phyloP scores from a whole-genome alignment of 2,888 invertebrate species.

The Hanleya hanleyi region DNA sequence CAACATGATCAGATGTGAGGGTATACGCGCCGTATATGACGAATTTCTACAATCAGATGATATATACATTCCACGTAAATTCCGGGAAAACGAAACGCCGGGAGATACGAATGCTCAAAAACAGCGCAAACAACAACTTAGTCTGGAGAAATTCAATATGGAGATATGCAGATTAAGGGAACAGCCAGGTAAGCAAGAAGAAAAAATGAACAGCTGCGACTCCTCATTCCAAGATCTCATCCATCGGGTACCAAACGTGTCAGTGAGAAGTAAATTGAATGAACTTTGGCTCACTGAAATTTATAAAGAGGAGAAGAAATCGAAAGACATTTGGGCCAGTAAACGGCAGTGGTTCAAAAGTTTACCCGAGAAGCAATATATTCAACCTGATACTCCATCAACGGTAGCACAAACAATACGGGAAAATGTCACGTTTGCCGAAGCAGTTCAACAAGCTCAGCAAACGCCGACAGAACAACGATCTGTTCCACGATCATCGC shows the following conservation, averaged over 20 bases:
- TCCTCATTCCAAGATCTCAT: not conserved
- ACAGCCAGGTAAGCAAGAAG: not conserved
- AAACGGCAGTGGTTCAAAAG: no score
- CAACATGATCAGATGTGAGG: no score
- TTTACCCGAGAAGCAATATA: no score
- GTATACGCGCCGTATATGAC: no score
- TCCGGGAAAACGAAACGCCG: not conserved
- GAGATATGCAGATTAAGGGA: not conserved
- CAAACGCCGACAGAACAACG: no score
- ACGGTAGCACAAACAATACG: no score
- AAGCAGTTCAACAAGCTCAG: no score
- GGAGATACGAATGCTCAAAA: not conserved
- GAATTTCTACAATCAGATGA: no score
- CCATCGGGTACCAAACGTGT: not conserved
- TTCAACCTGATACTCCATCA: no score
- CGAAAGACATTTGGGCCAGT: not conserved
- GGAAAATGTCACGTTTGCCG: no score
- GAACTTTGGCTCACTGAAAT: not conserved
- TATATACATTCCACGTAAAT: not conserved
- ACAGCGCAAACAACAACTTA: not conserved
- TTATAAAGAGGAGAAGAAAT: not conserved
- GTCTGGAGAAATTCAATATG: not conserved
- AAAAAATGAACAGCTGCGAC: not conserved
- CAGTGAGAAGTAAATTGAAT: no score
- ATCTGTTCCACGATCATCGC: no score